Base-by-base conservation (phyloP, 2,113 vertebrate genomes). In the Albula goreensis region DNA sequence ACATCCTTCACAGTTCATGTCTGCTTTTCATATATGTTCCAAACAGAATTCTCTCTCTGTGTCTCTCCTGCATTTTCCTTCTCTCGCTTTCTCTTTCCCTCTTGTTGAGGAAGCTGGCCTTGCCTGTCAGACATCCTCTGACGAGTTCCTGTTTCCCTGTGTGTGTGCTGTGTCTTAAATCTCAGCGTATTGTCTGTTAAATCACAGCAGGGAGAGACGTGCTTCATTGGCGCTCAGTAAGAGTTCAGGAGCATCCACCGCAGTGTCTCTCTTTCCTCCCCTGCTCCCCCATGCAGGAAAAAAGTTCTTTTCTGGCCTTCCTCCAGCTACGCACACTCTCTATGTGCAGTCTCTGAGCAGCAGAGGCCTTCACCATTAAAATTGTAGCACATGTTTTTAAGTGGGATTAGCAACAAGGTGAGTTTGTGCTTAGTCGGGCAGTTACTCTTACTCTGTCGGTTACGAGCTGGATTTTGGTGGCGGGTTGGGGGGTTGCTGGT, bases 41-140 rank as follows among this genome's bases (percentile, higher is more conserved):
- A 12, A 63, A 2, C 11, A 4, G 17, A 15, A 10, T 7, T 15
- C 17, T 22, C 3, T 3, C 13, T 74, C 70, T 31, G n/a, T 10
- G 22, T 74, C 70, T 31, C 6, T 19, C 70, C n/a, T 10, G 22
- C 60, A 15, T 3, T 63, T 15, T 63, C 60, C 60, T 31, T 74
- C 60, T 10, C 70, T 56, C 53, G 0, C 53, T 12, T 12, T 56
- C 53, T 56, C 53, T 12, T 56, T 56, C 53, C 53, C 53, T 56
- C 53, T 41, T 1, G 31, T 41, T 56, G 7, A 74, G 22, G 70
- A 74, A 74, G 13, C 11, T 22, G 49, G 31, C 50, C 22, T 19
- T 50, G n/a, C 49, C 50, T n/a, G 50, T 84, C 83, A 77, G 66
- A 50, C 66, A 41, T 78, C 83, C 83, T 53, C 83, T 6, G 50